Conservation (phyloP, 1,140 invertebrate genomes). For the Caenorhabditis brenneri region DNA sequence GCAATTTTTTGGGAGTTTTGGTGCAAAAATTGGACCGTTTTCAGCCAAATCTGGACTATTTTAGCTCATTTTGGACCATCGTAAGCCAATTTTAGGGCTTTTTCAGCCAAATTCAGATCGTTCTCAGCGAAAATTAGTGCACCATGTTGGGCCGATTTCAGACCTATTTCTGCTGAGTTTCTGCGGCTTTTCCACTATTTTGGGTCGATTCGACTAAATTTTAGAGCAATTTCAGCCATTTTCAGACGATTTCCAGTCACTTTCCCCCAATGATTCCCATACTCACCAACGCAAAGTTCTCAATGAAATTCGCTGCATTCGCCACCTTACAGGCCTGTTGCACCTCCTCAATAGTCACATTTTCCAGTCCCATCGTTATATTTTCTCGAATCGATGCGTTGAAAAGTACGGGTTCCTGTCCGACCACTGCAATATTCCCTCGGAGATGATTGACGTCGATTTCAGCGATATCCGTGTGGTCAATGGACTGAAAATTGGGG, state of each 20-base stretch:
- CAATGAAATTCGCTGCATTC: constrained; percentile 64
- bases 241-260: neutral
- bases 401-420: constrained; percentile 55
- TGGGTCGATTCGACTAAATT: no score
- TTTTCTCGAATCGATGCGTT: constrained; percentile 63
- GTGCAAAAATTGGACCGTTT: no score
- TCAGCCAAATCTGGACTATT: no score
- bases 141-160: no score
- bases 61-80: no score
- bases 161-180: no score
- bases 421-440: constrained; percentile 38
- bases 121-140: no score
- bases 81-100: no score
- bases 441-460: constrained; percentile 49
- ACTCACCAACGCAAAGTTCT: constrained; percentile 56
- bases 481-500: constrained; percentile 41
- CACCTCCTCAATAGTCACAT: constrained; percentile 56
- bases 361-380: constrained; percentile 67
- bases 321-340: constrained; percentile 61
- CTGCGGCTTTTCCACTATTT: no score
- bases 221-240: neutral
- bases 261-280: neutral
- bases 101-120: no score
- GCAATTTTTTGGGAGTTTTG: no score
- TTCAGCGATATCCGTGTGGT: constrained; percentile 24